Base-by-base conservation (phyloP, 2,113 vertebrate species). In the Varanus salvator region DNA sequence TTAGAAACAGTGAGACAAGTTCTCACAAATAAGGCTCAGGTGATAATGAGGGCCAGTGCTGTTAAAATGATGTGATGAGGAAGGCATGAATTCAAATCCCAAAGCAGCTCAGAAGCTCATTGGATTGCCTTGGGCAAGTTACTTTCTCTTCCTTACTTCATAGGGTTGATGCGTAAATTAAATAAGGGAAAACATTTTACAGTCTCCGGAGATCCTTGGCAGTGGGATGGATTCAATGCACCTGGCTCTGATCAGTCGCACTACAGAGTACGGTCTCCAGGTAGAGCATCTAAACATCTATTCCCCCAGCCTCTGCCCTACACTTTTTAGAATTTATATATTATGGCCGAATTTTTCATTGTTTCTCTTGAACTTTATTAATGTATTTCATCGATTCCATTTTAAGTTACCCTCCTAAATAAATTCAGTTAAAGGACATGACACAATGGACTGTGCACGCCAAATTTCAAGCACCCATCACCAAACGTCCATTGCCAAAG, bases 1-100 rank as follows among this genome's bases (percentile, higher is more conserved):
- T 93, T 64, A 95, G 95, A 66, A 3, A n/a, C 52, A 48, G 8
- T 19, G 66, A 44, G 1, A 6, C 64, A 1, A 6, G 34, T 57
- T 81, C 64, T 44, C n/a, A 71, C n/a, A 27, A 38, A 17, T 0
- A 8, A 8, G 12, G 29, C 15, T n/a, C 52, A 71, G 38, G 64
- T 84, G 82, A n/a, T 68, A 27, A 27, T 81, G 29, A 81, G 69
- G 31, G 2, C 68, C 27, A 27, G 29, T 71, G 69, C 9, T 31
- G 29, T 71, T 31, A 71, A 71, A 31, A 44, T 77, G 17, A 44
- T 48, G 17, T 21, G 44, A 27, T 48, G 17, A 78, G 48, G 27
- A 78, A 50, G 31, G 3, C 76, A 3, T 48, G 44, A 3, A 3
- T 50, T 50, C 48, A 50, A 4, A 52, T 31, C 69, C 27, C 69